Percentiles rank a stretch among this genome's conserved stretches.
Conservation (phyloP, 2,797 vertebrate genomes). For the Rhincodon typus region DNA sequence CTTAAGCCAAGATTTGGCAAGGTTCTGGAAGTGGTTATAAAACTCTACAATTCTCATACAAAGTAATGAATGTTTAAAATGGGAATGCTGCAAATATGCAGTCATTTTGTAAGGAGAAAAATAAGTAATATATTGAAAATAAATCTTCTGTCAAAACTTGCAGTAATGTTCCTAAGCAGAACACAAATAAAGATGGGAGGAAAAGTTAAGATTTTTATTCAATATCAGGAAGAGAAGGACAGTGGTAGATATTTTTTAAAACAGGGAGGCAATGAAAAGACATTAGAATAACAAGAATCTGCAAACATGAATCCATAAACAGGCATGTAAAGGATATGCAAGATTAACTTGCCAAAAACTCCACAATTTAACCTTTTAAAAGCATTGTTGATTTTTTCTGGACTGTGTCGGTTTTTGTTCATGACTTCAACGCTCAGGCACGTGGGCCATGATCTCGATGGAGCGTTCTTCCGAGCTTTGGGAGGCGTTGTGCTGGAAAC, state of each 20-base stretch:
- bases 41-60: neutral
- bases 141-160: neutral
- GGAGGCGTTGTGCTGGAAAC: neutral
- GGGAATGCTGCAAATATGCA: neutral
- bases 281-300: neutral
- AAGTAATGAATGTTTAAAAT: neutral
- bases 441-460: neutral
- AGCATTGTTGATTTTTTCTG: neutral
- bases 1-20: neutral
- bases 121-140: neutral
- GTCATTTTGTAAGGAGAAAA: neutral
- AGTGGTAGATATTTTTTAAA: neutral
- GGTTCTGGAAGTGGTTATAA: neutral
- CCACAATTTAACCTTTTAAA: neutral
- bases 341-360: neutral
- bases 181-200: neutral
- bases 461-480: neutral
- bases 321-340: neutral
- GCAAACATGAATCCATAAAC: neutral
- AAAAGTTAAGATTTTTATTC: neutral
- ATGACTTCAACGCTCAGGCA: neutral
- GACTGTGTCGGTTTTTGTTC: neutral
- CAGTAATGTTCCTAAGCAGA: neutral
- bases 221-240: neutral
- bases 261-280: neutral